Conservation (phyloP, 30 jellyfish, hydroid and myxozoan species). For the Turritopsis dohrnii region DNA sequence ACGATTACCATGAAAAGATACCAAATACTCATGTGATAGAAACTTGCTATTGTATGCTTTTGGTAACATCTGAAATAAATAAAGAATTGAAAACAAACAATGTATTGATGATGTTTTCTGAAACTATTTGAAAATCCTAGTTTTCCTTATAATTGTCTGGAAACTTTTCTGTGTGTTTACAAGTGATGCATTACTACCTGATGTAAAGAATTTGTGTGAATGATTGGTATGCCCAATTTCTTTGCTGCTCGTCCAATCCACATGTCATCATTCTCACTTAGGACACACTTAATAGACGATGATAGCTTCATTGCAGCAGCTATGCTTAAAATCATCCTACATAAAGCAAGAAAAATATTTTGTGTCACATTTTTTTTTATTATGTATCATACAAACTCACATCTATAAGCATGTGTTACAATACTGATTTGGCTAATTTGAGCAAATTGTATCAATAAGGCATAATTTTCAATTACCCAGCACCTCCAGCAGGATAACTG, state of each 20-base stretch:
- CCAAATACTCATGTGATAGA: neutral
- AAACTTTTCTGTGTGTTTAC: too few species aligned
- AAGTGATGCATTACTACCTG: slow-evolving; percentile 32
- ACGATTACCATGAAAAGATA: neutral
- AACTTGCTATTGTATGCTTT: neutral
- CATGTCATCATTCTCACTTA: slow-evolving; percentile 64
- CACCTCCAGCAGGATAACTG: slow-evolving; percentile 93
- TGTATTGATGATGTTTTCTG: too few species aligned
- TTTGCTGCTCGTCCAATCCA: slow-evolving; percentile 70
- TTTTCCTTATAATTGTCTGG: too few species aligned
- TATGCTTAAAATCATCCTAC: slow-evolving; percentile 62
- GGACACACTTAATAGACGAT: slow-evolving; percentile 44
- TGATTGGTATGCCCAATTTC: slow-evolving; percentile 39
- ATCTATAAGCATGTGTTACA: too few species aligned
- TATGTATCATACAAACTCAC: too few species aligned
- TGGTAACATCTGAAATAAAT: neutral
- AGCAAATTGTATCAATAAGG: too few species aligned
- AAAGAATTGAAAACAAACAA: too few species aligned
- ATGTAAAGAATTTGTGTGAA: slow-evolving; percentile 56
- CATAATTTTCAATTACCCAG: slow-evolving; percentile 90
- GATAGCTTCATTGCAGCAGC: slow-evolving; percentile 43
- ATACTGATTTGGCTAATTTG: too few species aligned
- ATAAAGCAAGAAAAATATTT: too few species aligned
- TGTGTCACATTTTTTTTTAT: too few species aligned
- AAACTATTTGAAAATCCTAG: too few species aligned